These are phyloP conservation scores for Tyria jacobaeae DNA, from an alignment of 2,888 invertebrate genomes.

Conservation along the genomic window DNA sequence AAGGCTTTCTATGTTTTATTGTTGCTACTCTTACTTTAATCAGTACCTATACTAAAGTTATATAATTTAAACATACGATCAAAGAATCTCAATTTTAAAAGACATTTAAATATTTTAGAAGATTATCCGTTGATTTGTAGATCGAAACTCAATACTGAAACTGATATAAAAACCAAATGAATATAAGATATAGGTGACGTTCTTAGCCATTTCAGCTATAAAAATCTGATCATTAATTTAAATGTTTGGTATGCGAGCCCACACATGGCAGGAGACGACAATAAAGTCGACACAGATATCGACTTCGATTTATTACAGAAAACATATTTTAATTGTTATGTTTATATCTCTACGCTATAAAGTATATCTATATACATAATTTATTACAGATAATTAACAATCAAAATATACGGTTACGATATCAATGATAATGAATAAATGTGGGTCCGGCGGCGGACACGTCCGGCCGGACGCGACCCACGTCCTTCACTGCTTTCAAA, in stretches of 20 bases:
- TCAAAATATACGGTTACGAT: conserved; percentile 55
- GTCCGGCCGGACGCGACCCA: conserved; percentile 75
- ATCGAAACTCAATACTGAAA: conserved; percentile 27
- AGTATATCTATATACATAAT: conserved; percentile 38
- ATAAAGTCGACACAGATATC: conserved; percentile 50
- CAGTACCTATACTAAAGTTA: neutral
- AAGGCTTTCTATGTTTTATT: no score
- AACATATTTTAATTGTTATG: conserved; percentile 52
- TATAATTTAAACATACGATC: conserved; percentile 3
- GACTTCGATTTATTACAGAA: conserved; percentile 46
- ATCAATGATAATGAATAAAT: conserved; percentile 66
- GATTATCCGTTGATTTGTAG: conserved; percentile 16
- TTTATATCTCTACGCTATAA: conserved; percentile 40
- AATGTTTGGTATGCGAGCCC: conserved; percentile 41
- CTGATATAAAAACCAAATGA: conserved; percentile 32
- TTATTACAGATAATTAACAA: conserved; percentile 61
- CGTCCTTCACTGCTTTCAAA: conserved; percentile 68
- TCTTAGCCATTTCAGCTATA: conserved; percentile 24
- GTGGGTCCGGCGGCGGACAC: conserved; percentile 70
- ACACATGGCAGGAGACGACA: conserved; percentile 39
- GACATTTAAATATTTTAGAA: conserved; percentile 19
- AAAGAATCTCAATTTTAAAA: neutral
- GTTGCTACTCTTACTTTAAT: neutral
- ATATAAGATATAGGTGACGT: conserved; percentile 26
- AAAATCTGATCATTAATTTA: conserved; percentile 40